Conservation (phyloP, 1,140 invertebrate genomes). For the Polyergus mexicanus region DNA sequence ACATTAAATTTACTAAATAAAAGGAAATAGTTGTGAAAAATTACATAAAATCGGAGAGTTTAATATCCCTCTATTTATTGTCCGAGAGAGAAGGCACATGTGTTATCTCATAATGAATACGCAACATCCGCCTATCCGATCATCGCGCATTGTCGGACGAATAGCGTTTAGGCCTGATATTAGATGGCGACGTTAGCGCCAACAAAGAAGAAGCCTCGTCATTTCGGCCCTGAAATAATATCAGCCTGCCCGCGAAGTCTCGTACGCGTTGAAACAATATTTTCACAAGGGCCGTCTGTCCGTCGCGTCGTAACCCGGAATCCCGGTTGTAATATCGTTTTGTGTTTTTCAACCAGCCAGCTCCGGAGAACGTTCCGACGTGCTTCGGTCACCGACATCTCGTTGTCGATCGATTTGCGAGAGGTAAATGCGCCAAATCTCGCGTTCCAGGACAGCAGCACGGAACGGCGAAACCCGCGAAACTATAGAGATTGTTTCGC, state of each 20-base stretch:
- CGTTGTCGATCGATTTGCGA: constrained; percentile 64
- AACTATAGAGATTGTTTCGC: not conserved
- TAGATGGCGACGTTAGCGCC: constrained; percentile 1
- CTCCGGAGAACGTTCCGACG: not conserved
- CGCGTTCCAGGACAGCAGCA: constrained; percentile 11
- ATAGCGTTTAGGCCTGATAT: constrained; percentile 20
- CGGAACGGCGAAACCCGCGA: not conserved
- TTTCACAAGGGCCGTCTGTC: constrained; percentile 76
- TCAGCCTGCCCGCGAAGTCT: constrained; percentile 61
- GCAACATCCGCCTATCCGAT: not conserved
- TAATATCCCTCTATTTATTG: not conserved
- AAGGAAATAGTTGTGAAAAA: not conserved
- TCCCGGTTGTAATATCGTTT: constrained; percentile 64
- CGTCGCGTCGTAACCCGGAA: constrained; percentile 64
- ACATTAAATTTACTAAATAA: not conserved
- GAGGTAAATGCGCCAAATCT: constrained; percentile 47
- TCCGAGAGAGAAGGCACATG: not conserved
- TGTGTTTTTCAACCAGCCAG: constrained; percentile 68
- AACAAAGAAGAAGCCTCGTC: constrained; percentile 43
- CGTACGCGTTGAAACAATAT: constrained; percentile 77
- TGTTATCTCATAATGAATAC: not conserved
- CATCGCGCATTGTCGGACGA: not conserved
- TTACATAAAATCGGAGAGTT: not conserved
- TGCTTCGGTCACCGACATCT: constrained; percentile 65
- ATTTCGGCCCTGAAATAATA: constrained; percentile 74